phyloP scores from a whole-genome alignment of 2,113 vertebrate species.

The Ardeotis arabs region DNA sequence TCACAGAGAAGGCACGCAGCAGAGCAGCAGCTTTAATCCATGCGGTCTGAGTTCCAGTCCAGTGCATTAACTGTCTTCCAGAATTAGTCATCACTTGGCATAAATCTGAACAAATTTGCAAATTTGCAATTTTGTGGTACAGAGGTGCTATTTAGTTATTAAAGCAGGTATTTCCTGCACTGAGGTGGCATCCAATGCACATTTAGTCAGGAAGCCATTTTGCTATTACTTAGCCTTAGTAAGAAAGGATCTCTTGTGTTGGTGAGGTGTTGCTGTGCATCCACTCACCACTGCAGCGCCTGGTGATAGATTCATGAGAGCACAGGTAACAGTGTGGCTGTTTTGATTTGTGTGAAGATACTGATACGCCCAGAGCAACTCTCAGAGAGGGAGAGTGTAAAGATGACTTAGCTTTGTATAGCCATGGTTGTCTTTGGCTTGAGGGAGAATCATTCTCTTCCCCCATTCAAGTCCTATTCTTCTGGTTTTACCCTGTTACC shows the following conservation, averaged over 20 bases:
- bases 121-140: not conserved
- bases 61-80: not conserved
- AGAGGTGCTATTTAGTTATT: not conserved
- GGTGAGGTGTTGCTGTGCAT: not conserved
- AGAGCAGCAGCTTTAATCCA: not conserved
- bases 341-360: not conserved
- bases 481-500: not conserved
- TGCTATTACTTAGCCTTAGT: not conserved
- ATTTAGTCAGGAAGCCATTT: not conserved
- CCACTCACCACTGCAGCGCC: accelerated
- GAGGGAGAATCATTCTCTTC: not conserved
- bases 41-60: not conserved
- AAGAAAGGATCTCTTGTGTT: not conserved
- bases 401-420: not conserved
- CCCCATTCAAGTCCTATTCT: not conserved
- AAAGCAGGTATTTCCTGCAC: not conserved
- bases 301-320: not conserved
- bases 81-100: not conserved
- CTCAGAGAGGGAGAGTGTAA: not conserved
- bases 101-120: not conserved
- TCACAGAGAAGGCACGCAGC: not conserved
- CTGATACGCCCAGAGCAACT: not conserved
- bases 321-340: not conserved
- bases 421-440: not conserved
- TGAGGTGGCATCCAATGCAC: not conserved